These are phyloP conservation scores for Trissoscelio sp. DNA, from an alignment of 2,888 invertebrate genomes.

Conservation along the genomic window DNA sequence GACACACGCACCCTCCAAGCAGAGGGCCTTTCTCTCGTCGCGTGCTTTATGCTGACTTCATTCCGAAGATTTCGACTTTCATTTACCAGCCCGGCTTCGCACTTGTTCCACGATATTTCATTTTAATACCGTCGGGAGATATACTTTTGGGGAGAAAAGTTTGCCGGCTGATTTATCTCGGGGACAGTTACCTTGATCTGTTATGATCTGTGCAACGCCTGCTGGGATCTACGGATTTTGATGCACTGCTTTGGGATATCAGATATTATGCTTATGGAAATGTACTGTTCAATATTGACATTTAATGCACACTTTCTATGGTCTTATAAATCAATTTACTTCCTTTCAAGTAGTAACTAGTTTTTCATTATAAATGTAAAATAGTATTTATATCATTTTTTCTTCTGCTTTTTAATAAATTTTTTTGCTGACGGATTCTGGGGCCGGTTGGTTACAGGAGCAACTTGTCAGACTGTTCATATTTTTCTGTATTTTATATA, in stretches of 20 bases:
- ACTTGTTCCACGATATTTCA: conserved; percentile 66
- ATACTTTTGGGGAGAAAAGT: conserved; percentile 50
- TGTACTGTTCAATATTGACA: too few species aligned
- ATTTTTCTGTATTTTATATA: too few species aligned
- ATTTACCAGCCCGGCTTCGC: conserved; percentile 38
- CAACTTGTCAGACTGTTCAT: too few species aligned
- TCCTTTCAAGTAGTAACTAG: too few species aligned
- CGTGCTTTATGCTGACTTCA: conserved; percentile 50
- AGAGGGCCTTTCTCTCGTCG: conserved; percentile 10
- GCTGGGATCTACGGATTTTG: neutral
- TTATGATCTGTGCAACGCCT: conserved; percentile 18
- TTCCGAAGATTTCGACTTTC: conserved; percentile 63
- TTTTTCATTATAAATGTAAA: too few species aligned
- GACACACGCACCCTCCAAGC: conserved; percentile 53
- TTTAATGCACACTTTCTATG: too few species aligned
- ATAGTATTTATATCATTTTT: too few species aligned
- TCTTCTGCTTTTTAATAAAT: too few species aligned
- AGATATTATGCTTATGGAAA: too few species aligned
- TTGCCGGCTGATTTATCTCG: conserved; percentile 50
- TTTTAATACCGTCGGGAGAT: conserved; percentile 55
- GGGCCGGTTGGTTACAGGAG: too few species aligned
- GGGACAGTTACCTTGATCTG: conserved; percentile 42
- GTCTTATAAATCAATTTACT: too few species aligned
- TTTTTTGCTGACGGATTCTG: too few species aligned
- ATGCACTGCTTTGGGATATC: neutral